Conservation (phyloP, 2,888 invertebrate genomes). For the Zygaena filipendulae region DNA sequence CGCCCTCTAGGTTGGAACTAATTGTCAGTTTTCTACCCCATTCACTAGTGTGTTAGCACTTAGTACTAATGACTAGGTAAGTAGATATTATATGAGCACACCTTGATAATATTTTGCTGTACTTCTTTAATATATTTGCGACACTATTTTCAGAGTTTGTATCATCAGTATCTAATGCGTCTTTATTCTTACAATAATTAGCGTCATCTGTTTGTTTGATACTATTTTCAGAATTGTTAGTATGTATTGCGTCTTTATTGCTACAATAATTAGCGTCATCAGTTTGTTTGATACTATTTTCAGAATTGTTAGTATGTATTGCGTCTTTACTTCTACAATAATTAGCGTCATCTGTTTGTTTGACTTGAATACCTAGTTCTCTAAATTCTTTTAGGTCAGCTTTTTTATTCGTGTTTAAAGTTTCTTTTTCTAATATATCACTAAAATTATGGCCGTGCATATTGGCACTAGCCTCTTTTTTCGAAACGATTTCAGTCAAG, state of each 20-base stretch:
- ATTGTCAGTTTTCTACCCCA: no score
- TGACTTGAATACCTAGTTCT: no score
- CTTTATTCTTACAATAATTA: background rate
- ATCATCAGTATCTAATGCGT: slow-evolving; percentile 3
- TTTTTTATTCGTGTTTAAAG: no score
- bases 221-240: slow-evolving; percentile 7
- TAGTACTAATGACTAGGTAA: no score
- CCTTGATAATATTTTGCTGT: slow-evolving; percentile 29
- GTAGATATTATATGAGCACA: no score
- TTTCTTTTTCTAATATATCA: no score
- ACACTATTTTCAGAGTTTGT: slow-evolving; percentile 17
- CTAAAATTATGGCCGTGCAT: no score
- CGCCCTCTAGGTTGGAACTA: no score
- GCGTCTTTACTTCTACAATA: slow-evolving; percentile 1
- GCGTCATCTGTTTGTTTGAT: slow-evolving; percentile 15
- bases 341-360: slow-evolving; percentile 2
- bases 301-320: slow-evolving; percentile 6
- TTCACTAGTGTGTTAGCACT: no score
- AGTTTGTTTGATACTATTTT: slow-evolving; percentile 16
- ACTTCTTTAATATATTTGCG: slow-evolving; percentile 35
- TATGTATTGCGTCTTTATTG: slow-evolving; percentile 4
- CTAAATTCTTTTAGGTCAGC: no score
- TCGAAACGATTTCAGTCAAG: slow-evolving; percentile 39
- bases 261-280: background rate
- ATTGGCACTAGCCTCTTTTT: no score